Evolutionary conservation across 2,888 invertebrate genomes (phyloP), one percentile per base, ranked within the genome.

Genomic region (Rhamphomyia laevipes): DNA sequence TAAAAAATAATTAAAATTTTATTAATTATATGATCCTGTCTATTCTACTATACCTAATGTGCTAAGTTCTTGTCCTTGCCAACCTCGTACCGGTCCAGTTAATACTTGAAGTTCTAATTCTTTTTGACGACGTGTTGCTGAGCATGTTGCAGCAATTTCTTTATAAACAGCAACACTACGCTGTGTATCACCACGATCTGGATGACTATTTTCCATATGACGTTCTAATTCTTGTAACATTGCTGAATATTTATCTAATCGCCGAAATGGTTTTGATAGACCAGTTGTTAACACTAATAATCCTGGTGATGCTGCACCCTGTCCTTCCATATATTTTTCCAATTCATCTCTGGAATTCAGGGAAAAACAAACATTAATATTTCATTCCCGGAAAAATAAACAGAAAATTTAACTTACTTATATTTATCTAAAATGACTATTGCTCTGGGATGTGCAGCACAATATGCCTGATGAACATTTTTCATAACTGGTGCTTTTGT

Each of bases 131-230:
- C 97, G 77, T 37, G 88, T 80, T 23, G 86, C 84, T 47, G 87
- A 82, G 70, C 95, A 95, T 16, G 82, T 81, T 59, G 88, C 83
- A 58, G 91, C 86, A 62, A 99, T 86, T 61, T 96, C 95, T 68
- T 93, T 90, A 67, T 90, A 99, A 35, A 97, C 89, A 57, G 85
- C 84, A 54, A 93, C 87, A 41, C 96, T 93, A 56, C 97, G 78
- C 69, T 97, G 96, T 0, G 95, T 91, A 65, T 99, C 96, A 1
- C 97, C 97, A 56, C 96, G 77, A 69, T 99, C 99, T 0, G 87
- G 82, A 70, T 99, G 95, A 56, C 85, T 86, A 67, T 94, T 94
- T 68, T 94, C 94, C 48, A 96, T 87, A 65, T 96, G 95, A 51
- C 96, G 76, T 59, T 96, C 95, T 53, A 97, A 72, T 67, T 99